Base-by-base conservation (phyloP, 2,888 invertebrate genomes). In the Craniophora ligustri region DNA sequence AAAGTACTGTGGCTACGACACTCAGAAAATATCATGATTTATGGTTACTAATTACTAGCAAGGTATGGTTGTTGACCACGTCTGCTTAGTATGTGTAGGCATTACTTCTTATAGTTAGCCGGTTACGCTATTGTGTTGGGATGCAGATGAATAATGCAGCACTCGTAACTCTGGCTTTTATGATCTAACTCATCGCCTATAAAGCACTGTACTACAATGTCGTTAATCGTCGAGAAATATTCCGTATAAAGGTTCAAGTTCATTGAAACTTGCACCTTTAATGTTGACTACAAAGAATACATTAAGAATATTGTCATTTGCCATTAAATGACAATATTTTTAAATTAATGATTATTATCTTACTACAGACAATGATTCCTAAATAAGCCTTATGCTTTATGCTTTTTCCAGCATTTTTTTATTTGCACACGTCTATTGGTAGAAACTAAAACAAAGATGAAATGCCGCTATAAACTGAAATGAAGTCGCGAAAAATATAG, bases 131-230 rank as follows among this genome's bases (percentile, higher is more conserved):
- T 84, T 87, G 85, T 84, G 73, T 70, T 70, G 67, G 61, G 66
- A 68, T 75, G 67, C 75, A 74, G 78, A 82, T 87, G 84, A 85
- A 85, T 85, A 79, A 87, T 87, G 81, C 84, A 85, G 72, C 63
- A 75, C 78, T 76, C 79, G 80, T 85, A 79, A 79, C 78, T 82
- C 69, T 76, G 65, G 67, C 76, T 80, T 86, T 80, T 81, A 82
- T 75, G 77, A 76, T 72, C 75, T 73, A 73, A 75, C 75, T 66
- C 71, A 75, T 77, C 75, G 68, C 54, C 67, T 70, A 78, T 80
- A 81, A 83, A 79, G 82, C 77, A 81, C 65, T 48, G 48, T 28
- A 56, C 58, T 67, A 75, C 56, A 73, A 50, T 72, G 70, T 72
- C 66, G 70, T 67, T 73, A 74, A 67, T 69, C 63, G 57, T 66